Evolutionary conservation across 2,888 invertebrate species (phyloP).

Genomic region (Tenodera sinensis): DNA sequence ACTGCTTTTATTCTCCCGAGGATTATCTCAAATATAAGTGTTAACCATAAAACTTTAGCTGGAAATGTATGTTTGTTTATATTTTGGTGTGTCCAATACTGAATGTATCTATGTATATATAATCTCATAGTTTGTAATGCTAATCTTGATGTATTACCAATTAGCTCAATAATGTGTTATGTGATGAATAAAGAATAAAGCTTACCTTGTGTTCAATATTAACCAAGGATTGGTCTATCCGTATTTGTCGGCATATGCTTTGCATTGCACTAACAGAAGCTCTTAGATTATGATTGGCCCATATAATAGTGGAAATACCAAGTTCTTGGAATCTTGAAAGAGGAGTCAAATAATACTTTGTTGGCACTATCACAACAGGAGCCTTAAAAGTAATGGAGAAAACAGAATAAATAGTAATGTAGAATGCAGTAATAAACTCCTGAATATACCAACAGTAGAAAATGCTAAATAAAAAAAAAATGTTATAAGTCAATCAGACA

Average conservation of each 20-base stretch:
- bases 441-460: background rate
- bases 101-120: too few species aligned
- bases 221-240: constrained; percentile 41
- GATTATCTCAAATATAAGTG: too few species aligned
- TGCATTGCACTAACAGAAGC: constrained; percentile 47
- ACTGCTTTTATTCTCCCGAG: too few species aligned
- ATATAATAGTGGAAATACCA: constrained; percentile 45
- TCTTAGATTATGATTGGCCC: constrained; percentile 48
- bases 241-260: constrained; percentile 40
- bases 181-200: background rate
- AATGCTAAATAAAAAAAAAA: background rate
- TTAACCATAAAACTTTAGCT: too few species aligned
- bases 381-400: constrained; percentile 35
- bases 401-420: background rate
- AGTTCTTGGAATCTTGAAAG: constrained; percentile 42
- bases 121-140: too few species aligned
- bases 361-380: constrained; percentile 48
- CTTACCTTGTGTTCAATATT: constrained; percentile 42
- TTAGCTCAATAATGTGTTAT: too few species aligned
- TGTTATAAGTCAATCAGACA: too few species aligned
- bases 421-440: background rate
- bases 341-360: constrained; percentile 46
- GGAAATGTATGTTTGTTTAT: too few species aligned
- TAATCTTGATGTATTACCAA: too few species aligned
- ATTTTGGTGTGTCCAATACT: too few species aligned